Evolutionary conservation across 2,888 invertebrate species (phyloP).

Genomic region (Catocala sponsa): DNA sequence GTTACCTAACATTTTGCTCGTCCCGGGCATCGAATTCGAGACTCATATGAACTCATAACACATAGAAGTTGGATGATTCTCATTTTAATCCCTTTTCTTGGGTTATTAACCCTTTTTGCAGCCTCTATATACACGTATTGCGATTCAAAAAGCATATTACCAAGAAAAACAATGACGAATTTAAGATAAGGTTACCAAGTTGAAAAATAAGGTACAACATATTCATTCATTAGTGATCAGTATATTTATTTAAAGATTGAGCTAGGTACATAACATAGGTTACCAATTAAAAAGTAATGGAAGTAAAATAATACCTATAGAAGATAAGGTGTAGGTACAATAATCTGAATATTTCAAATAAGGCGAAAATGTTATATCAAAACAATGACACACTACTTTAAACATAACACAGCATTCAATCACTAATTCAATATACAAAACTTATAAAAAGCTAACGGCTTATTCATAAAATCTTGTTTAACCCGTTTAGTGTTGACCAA

Average conservation of each 20-base stretch:
- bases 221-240: slow-evolving; percentile 47
- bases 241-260: slow-evolving; percentile 52
- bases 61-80: too few relatives aligned
- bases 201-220: slow-evolving; percentile 11
- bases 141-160: not conserved
- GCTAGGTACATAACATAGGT: slow-evolving; percentile 48
- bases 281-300: slow-evolving; percentile 39
- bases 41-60: too few relatives aligned
- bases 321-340: slow-evolving; percentile 20
- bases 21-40: too few relatives aligned
- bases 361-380: slow-evolving; percentile 45
- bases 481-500: too few relatives aligned
- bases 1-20: too few relatives aligned
- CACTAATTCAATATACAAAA: slow-evolving; percentile 61
- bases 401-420: slow-evolving; percentile 77
- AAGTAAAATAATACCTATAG: slow-evolving; percentile 23
- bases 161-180: not conserved
- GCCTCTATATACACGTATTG: too few relatives aligned
- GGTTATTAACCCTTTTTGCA: too few relatives aligned
- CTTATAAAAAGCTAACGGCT: slow-evolving; percentile 56
- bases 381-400: slow-evolving; percentile 60
- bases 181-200: not conserved
- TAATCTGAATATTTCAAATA: slow-evolving; percentile 37
- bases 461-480: too few relatives aligned
- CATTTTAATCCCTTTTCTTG: too few relatives aligned